These are phyloP conservation scores for Acanthisitta chloris DNA, from an alignment of 2,113 vertebrate species.

Conservation along the genomic window DNA sequence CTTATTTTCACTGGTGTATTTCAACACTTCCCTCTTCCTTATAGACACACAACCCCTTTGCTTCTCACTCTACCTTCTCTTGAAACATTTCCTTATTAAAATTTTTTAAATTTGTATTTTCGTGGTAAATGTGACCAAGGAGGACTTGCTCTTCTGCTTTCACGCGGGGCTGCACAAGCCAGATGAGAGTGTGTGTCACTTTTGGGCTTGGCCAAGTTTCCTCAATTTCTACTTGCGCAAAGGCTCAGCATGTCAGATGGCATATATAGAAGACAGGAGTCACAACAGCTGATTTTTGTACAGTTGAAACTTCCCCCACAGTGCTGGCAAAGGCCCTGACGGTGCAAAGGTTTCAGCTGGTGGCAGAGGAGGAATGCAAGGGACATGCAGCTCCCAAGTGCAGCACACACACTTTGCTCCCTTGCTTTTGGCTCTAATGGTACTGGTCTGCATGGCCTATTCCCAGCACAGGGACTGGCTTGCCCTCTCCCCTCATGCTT, in stretches of 20 bases:
- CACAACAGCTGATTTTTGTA: background rate
- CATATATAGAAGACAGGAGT: background rate
- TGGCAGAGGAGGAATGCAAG: background rate
- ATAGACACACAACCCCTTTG: background rate
- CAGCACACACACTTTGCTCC: background rate
- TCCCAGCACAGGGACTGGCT: background rate
- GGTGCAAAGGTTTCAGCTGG: background rate
- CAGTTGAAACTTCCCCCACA: background rate
- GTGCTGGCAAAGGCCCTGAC: background rate
- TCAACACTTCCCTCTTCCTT: background rate
- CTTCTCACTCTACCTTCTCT: background rate
- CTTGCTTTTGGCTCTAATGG: background rate
- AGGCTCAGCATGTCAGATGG: rapidly evolving
- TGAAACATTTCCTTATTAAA: background rate
- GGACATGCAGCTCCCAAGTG: background rate
- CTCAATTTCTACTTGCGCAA: background rate
- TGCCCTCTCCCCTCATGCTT: background rate
- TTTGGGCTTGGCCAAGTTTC: background rate
- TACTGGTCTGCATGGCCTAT: background rate
- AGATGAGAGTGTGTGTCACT: background rate
- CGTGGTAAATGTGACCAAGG: background rate
- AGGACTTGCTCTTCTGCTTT: background rate
- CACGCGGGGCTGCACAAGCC: background rate
- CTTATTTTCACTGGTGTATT: background rate
- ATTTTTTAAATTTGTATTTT: background rate